Base-by-base conservation (phyloP, 2,797 vertebrate genomes). In the Pampus argenteus region DNA sequence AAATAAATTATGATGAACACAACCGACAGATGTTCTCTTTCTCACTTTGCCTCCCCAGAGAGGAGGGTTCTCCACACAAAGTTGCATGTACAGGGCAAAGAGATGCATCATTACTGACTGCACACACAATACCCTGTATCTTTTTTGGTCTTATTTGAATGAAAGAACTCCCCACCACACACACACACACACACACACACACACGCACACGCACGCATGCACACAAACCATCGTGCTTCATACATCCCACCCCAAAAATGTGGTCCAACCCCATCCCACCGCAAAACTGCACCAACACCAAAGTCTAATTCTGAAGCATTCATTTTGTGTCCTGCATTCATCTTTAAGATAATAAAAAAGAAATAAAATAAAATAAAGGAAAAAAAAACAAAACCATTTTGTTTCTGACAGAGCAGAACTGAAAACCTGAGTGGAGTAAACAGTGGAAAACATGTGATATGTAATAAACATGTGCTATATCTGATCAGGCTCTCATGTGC, bases 401-500 rank as follows among this genome's bases (percentile, higher is more conserved):
- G 79, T 76, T 88, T 85, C 87, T 88, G 82, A 82, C 88, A 10
- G 50, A 86, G 86, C 88, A 87, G 78, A 92, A 92, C 84, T 82
- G 75, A 89, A 93, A 94, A 92, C 93, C 94, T 94, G 93, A 94
- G 94, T 92, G 92, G 84, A 71, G 72, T 62, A 84, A 44, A 88
- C 78, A 88, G 88, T 91, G 91, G 83, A 91, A 88, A 84, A 89
- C 56, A 74, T 68, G 85, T 86, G 79, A 86, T 86, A 87, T 88
- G 78, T 85, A 71, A 79, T 69, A 85, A 79, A 88, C 54, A 47
- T 83, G 87, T 91, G 86, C 77, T 78, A 50, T 86, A 83, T 85
- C 55, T 44, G 74, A 87, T 77, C 82, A 87, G 69, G 58, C 63
- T 83, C 71, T 85, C 55, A 31, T 73, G 71, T 87, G 83, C 80